Percentiles rank a stretch among this genome's conserved stretches.
These are phyloP conservation scores for Pyrocoelia pectoralis DNA, from an alignment of 2,888 invertebrate genomes.

Conservation along the genomic window DNA sequence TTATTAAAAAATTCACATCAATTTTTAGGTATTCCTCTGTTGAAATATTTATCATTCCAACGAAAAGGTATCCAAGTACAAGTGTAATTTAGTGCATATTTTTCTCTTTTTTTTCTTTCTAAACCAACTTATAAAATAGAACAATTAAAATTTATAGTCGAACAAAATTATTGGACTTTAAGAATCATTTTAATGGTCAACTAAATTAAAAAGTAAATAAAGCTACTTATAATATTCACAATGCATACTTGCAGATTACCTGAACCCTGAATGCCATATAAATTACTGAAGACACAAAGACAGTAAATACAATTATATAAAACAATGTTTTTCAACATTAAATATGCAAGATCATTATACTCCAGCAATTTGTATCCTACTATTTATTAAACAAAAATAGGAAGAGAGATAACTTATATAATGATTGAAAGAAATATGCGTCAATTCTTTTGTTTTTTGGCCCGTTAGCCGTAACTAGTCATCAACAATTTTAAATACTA, in stretches of 20 bases:
- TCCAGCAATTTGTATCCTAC: background rate
- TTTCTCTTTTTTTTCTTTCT: conserved; percentile 15
- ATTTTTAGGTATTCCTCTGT: conserved; percentile 26
- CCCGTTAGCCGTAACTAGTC: no score
- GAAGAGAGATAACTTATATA: background rate
- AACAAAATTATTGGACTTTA: conserved; percentile 48
- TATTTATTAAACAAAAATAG: background rate
- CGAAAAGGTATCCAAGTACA: conserved; percentile 27
- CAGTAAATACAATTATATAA: conserved; percentile 18
- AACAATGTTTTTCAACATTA: conserved; percentile 9
- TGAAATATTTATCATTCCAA: conserved; percentile 27
- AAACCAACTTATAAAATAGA: conserved; percentile 34
- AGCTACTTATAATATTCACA: conserved; percentile 36
- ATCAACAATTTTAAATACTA: no score
- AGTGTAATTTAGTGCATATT: conserved; percentile 33
- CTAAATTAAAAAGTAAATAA: conserved; percentile 36
- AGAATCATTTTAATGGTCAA: conserved; percentile 31
- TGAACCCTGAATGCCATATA: conserved; percentile 53
- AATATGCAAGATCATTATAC: background rate
- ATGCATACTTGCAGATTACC: conserved; percentile 35
- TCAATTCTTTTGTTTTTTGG: no score
- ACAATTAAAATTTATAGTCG: conserved; percentile 46
- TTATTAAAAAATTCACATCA: conserved; percentile 26
- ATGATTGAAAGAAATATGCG: no score
- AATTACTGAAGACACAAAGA: conserved; percentile 22